A percentile compares a stretch with the other conserved stretches of the same genome.
Conservation (phyloP, 2,113 vertebrate genomes). For the Upupa epops region DNA sequence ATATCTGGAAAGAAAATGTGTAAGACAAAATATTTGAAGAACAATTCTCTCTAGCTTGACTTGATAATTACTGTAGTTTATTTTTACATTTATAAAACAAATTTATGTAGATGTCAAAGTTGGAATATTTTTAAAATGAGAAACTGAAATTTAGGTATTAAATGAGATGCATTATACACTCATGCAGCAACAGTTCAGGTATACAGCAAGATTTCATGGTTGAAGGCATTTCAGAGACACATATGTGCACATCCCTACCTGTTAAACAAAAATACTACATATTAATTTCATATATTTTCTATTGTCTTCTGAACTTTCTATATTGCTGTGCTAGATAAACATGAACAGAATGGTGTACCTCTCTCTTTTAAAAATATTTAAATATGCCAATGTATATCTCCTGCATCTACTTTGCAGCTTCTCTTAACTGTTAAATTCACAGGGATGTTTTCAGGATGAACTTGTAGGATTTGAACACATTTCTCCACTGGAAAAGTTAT, state of each 20-base stretch:
- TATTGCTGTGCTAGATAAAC: neutral
- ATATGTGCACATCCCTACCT: neutral
- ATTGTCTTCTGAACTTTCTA: neutral
- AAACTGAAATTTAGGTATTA: neutral
- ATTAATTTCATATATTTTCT: neutral
- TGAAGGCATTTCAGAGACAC: neutral
- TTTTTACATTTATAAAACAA: neutral
- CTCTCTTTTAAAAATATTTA: neutral
- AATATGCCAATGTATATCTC: neutral
- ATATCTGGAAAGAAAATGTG: neutral
- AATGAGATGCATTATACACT: neutral
- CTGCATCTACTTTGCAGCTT: neutral
- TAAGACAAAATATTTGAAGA: neutral
- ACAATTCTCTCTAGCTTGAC: neutral
- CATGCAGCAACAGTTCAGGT: neutral
- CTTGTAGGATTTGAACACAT: slow-evolving; percentile 48
- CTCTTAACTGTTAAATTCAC: slow-evolving; percentile 5
- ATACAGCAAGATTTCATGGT: neutral
- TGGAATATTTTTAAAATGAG: neutral
- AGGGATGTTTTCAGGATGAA: slow-evolving; percentile 7
- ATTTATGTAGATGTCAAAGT: neutral
- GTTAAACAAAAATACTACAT: neutral
- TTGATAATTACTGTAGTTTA: neutral
- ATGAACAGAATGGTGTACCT: neutral
- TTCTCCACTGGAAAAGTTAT: slow-evolving; percentile 54